Evolutionary conservation across 2,113 vertebrate species (phyloP).

Genomic region (Zapornia atra): DNA sequence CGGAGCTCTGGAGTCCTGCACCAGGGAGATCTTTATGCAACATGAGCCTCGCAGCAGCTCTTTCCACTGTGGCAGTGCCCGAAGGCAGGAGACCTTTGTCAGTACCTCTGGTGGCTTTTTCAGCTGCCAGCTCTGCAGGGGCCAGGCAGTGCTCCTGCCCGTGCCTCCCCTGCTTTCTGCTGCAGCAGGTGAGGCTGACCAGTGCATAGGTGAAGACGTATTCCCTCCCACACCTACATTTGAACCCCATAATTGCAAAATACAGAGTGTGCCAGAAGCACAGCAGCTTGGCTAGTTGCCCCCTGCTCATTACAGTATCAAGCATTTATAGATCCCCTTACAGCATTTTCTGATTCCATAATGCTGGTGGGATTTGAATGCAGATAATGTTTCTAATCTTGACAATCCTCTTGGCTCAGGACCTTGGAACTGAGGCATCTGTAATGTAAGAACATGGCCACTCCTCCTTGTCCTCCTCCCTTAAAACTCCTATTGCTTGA

Average conservation of each 20-base stretch:
- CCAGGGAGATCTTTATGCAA: not conserved
- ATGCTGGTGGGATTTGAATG: constrained; percentile 34
- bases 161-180: not conserved
- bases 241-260: not conserved
- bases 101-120: not conserved
- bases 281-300: not conserved
- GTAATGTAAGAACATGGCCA: constrained; percentile 36
- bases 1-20: not conserved
- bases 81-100: not conserved
- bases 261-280: not conserved
- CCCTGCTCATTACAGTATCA: constrained; percentile 47
- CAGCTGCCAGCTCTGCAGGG: not conserved
- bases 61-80: not conserved
- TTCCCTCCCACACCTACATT: not conserved
- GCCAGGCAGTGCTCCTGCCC: not conserved
- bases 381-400: constrained; percentile 44
- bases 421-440: not conserved
- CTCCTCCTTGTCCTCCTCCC: not conserved
- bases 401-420: constrained; percentile 42
- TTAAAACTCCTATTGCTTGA: not conserved
- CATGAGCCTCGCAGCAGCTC: accelerated
- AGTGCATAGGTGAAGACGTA: not conserved
- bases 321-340: constrained; percentile 39
- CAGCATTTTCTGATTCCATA: constrained; percentile 37
- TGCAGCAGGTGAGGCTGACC: not conserved